Percentiles rank a stretch among this genome's conserved stretches.
phyloP scores from a whole-genome alignment of 2,113 vertebrate genomes.

The Tetrao urogallus region DNA sequence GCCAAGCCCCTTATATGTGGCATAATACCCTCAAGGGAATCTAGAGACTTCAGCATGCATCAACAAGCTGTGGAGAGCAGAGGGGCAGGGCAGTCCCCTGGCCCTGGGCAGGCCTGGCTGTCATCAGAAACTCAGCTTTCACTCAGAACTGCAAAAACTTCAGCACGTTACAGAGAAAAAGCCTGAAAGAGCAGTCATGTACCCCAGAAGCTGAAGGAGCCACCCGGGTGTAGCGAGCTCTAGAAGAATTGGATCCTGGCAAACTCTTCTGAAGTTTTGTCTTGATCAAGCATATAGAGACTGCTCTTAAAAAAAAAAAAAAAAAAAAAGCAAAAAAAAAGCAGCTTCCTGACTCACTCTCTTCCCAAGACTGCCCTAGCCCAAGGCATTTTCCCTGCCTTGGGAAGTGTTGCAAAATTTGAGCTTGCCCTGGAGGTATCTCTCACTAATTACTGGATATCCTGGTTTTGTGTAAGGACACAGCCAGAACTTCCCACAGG shows the following conservation, averaged over 20 bases:
- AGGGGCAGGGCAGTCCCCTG: neutral
- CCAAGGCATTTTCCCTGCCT: constrained; percentile 57
- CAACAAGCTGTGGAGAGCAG: accelerated
- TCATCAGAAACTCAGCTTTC: accelerated
- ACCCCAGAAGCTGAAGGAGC: neutral
- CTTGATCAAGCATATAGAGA: neutral
- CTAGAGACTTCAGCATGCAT: neutral
- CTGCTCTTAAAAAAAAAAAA: no score
- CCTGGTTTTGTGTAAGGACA: constrained; percentile 69
- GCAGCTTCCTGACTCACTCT: constrained; percentile 44
- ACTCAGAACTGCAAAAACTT: neutral
- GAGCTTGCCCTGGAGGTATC: constrained; percentile 52
- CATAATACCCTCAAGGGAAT: accelerated
- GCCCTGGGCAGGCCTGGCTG: neutral
- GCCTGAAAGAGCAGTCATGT: neutral
- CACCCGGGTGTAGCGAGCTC: neutral
- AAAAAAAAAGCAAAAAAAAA: neutral
- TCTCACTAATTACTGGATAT: constrained; percentile 68
- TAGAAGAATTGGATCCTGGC: neutral
- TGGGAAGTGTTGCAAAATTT: constrained; percentile 68
- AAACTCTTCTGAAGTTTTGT: neutral
- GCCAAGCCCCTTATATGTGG: accelerated
- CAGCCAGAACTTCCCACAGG: constrained; percentile 67
- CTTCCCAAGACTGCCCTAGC: constrained; percentile 71
- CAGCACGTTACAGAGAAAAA: neutral